Evolutionary conservation across 2,113 vertebrate genomes (phyloP).

Genomic region (Acanthisitta chloris): DNA sequence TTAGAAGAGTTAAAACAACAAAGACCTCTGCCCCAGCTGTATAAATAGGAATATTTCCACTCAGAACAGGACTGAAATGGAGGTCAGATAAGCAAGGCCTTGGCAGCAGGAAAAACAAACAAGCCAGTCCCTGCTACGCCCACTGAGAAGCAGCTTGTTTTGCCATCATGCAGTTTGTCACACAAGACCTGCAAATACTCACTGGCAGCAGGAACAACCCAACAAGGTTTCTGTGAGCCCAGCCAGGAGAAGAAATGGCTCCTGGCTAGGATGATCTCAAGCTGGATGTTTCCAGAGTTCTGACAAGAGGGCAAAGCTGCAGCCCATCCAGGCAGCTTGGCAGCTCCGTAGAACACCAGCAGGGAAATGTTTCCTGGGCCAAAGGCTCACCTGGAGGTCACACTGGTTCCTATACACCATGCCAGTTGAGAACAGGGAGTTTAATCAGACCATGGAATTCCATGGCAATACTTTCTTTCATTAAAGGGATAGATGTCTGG

Average conservation of each 20-base stretch:
- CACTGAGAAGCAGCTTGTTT: not conserved
- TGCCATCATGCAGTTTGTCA: not conserved
- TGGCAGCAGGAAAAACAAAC: slow-evolving; percentile 59
- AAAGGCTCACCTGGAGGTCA: not conserved
- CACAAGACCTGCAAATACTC: not conserved
- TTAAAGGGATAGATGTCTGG: too few relatives aligned
- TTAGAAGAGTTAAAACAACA: slow-evolving; percentile 26
- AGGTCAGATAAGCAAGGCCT: slow-evolving; percentile 66
- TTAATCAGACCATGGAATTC: not conserved
- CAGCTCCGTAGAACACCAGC: not conserved
- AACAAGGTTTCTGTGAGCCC: not conserved
- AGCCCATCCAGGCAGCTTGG: not conserved
- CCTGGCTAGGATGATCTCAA: not conserved
- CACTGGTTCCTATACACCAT: accelerated
- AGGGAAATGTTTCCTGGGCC: not conserved
- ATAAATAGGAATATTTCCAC: slow-evolving; percentile 54
- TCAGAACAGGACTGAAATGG: not conserved
- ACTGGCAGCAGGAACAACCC: not conserved
- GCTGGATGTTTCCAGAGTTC: not conserved
- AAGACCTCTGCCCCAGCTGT: slow-evolving; percentile 38
- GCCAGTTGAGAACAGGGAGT: not conserved
- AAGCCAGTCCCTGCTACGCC: not conserved
- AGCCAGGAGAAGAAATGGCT: not conserved
- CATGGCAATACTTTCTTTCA: not conserved
- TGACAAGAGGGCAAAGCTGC: not conserved